phyloP scores from a whole-genome alignment of 2,113 vertebrate species.

The Varanus salvator region DNA sequence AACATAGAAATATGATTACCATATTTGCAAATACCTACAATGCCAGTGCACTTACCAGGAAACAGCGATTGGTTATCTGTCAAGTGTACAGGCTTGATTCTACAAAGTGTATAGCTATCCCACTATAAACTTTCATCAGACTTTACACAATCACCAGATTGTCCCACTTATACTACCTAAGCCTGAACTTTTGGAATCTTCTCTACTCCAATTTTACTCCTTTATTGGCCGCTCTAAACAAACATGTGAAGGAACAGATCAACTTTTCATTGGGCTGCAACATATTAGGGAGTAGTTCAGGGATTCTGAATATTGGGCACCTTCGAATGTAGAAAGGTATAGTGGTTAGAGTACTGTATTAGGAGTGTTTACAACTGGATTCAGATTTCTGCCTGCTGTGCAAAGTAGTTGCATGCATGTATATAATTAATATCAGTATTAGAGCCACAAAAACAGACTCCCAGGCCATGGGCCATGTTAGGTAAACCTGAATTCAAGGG shows the following conservation, averaged over 20 bases:
- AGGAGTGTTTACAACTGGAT: too few species aligned
- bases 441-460: too few species aligned
- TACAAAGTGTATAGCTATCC: background rate
- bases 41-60: background rate
- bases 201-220: background rate
- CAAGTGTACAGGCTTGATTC: background rate
- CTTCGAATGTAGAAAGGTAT: too few species aligned
- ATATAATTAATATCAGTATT: too few species aligned
- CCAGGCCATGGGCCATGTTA: too few species aligned
- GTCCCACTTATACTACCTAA: too few species aligned
- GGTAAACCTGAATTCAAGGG: too few species aligned
- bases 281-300: background rate
- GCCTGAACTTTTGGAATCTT: background rate
- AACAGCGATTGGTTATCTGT: background rate
- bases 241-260: background rate
- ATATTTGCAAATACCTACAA: background rate
- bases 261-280: background rate
- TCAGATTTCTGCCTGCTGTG: too few species aligned
- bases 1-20: background rate
- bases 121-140: background rate
- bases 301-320: background rate
- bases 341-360: too few species aligned
- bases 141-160: too few species aligned
- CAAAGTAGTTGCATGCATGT: too few species aligned
- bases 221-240: background rate